These are phyloP conservation scores for Vanessa tameamea DNA, from an alignment of 1,140 invertebrate genomes.

Conservation along the genomic window DNA sequence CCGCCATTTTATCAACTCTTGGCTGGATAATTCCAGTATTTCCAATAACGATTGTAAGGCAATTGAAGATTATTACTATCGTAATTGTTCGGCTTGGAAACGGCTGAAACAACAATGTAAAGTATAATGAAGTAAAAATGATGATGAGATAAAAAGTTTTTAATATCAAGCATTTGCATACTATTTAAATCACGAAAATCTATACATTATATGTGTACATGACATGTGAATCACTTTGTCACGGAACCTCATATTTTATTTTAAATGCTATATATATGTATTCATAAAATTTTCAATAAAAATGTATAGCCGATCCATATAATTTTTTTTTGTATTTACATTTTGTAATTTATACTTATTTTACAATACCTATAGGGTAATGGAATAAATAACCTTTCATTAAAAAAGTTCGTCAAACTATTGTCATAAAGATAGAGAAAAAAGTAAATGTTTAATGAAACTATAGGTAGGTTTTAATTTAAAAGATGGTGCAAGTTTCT, in stretches of 20 bases:
- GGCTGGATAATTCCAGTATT: slow-evolving; percentile 47
- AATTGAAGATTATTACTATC: slow-evolving; percentile 15
- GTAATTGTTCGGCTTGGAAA: slow-evolving; percentile 4
- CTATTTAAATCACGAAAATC: background rate
- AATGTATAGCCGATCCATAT: no score
- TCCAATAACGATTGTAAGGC: slow-evolving; percentile 35
- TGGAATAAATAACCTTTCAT: background rate
- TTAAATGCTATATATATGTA: no score
- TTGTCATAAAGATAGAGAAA: background rate
- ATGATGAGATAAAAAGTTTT: background rate
- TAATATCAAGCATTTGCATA: background rate
- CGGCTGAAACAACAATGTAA: slow-evolving; percentile 1
- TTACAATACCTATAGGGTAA: no score
- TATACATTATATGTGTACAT: no score
- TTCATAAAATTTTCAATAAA: no score
- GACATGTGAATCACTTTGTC: no score
- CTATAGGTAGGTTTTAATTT: background rate
- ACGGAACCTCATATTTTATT: no score
- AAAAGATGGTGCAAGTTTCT: background rate
- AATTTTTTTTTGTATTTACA: no score
- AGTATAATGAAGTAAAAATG: background rate
- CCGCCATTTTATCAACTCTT: slow-evolving; percentile 75
- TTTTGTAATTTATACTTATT: no score
- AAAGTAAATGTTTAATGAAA: background rate
- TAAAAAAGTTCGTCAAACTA: background rate